Conservation (phyloP, 23 tunicate genomes). For the Oikopleura dioica region DNA sequence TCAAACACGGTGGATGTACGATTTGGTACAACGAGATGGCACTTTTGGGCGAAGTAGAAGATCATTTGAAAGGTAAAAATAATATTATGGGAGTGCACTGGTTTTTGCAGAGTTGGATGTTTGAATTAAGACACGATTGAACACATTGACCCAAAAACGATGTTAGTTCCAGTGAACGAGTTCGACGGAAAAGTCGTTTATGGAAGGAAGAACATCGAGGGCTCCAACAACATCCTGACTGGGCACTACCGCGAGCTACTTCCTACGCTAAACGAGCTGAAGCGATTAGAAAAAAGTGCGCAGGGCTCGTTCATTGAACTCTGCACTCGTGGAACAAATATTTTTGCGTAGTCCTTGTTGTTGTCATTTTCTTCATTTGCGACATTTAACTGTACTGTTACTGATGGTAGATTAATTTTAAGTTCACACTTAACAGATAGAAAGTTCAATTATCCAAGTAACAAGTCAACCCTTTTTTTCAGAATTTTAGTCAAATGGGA, state of each 20-base stretch:
- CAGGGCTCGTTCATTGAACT: neutral
- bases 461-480: too few relatives aligned
- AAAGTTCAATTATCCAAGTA: too few relatives aligned
- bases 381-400: too few relatives aligned
- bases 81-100: too few relatives aligned
- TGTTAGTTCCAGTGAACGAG: constrained; percentile 67
- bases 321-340: neutral
- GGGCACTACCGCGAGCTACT: neutral
- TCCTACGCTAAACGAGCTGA: neutral
- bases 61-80: constrained; percentile 58
- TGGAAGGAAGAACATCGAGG: neutral
- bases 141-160: constrained; percentile 33
- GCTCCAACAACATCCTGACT: neutral
- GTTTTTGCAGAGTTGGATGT: too few relatives aligned
- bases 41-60: constrained; percentile 54
- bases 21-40: constrained; percentile 67
- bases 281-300: neutral
- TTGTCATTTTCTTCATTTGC: too few relatives aligned
- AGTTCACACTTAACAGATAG: too few relatives aligned
- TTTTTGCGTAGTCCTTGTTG: too few relatives aligned
- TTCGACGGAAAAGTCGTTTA: constrained; percentile 72
- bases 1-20: constrained; percentile 74
- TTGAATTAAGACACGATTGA: constrained; percentile 37
- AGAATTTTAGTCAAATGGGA: too few relatives aligned
- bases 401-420: too few relatives aligned